A percentile compares a stretch with the other conserved stretches of the same genome.
These are phyloP conservation scores for Scopus umbretta DNA, from an alignment of 2,113 vertebrate species.

Conservation along the genomic window DNA sequence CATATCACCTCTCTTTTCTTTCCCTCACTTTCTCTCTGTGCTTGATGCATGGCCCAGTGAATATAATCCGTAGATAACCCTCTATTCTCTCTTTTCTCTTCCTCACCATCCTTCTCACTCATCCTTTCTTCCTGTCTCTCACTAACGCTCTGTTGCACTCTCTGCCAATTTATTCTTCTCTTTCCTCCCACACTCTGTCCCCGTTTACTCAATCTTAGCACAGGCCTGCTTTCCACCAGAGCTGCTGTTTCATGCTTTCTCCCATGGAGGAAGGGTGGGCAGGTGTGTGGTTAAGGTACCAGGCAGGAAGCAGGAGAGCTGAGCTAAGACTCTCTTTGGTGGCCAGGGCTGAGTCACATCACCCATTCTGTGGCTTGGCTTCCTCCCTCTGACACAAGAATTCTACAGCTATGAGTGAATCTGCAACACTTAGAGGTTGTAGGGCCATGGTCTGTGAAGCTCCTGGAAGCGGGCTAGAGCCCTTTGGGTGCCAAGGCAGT, in stretches of 20 bases:
- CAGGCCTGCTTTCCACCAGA: constrained; percentile 9
- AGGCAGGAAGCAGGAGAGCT: background rate
- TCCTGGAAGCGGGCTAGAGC: background rate
- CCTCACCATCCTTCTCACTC: constrained; percentile 20
- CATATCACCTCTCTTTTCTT: constrained; percentile 16
- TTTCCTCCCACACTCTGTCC: constrained; percentile 52
- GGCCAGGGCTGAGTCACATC: background rate
- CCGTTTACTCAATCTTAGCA: constrained; percentile 47
- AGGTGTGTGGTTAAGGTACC: background rate
- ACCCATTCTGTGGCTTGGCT: background rate
- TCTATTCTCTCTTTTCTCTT: constrained; percentile 6
- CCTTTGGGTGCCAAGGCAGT: background rate
- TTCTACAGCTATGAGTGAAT: background rate
- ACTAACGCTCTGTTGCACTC: constrained; percentile 33
- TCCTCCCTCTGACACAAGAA: background rate
- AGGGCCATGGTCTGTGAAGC: background rate
- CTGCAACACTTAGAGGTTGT: background rate
- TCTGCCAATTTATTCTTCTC: constrained; percentile 45
- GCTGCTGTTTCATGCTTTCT: constrained; percentile 7
- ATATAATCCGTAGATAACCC: background rate
- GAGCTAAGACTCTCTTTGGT: background rate
- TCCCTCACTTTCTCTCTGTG: background rate
- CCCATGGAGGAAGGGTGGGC: background rate
- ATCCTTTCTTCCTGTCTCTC: constrained; percentile 38
- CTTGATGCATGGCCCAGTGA: background rate